Base-by-base conservation (phyloP, 64 coral and sea anemone genomes). In the Pocillopora verrucosa region DNA sequence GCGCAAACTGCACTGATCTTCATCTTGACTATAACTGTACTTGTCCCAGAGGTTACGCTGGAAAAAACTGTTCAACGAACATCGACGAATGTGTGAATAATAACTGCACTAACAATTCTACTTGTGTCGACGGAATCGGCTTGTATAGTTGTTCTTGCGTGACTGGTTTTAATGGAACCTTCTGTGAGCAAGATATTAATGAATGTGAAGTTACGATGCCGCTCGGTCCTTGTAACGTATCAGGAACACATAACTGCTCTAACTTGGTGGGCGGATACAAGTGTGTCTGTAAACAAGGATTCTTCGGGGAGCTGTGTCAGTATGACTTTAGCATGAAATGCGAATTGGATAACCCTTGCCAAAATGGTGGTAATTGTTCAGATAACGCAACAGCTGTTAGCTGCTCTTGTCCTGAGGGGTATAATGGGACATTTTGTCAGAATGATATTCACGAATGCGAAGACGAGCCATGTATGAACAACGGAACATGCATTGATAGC, bases 401-500 rank as follows among this genome's bases (percentile, higher is more conserved):
- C 72, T 97, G 95, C 69, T 87, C 95, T 14, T 97, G 95, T 76
- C 41, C 68, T 16, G 69, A 22, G 26, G 91, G 95, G 0, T 97
- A 88, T 36, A 89, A 92, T 35, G 95, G 95, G 3, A 74, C 80
- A 56, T 58, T 79, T 10, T 97, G 95, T 78, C 51, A 92, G 19
- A 61, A 38, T 61, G 95, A 97, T 76, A 97, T 97, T 79, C 88
- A 74, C 9, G 95, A 97, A 56, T 97, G 95, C 63, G 41, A 59
- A 2, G 74, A 59, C 10, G 7, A 59, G 0, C 92, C 91, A 13
- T 93, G 92, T 38, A 62, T 77, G 4, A 83, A 97, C 76, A 92
- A 96, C 75, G 95, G 88, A 36, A 93, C 95, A 19, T 97, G 95
- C 73, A 69, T 84, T 63, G 95, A 97, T 59, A 91, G 95, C 61